phyloP scores from a whole-genome alignment of 1,140 invertebrate species.

The Drosophila funebris region DNA sequence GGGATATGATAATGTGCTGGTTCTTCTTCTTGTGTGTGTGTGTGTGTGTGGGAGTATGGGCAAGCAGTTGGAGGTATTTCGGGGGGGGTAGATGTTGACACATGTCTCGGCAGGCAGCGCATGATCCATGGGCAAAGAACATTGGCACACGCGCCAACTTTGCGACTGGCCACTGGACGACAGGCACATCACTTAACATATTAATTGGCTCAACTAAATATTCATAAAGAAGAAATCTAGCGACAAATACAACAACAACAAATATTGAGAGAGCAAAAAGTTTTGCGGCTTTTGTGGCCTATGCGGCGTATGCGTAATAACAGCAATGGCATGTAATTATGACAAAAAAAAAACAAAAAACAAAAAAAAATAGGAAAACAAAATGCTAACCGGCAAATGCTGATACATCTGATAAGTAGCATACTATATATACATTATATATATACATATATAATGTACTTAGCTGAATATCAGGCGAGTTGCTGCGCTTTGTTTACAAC shows the following conservation, averaged over 20 bases:
- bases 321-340: slow-evolving; percentile 23
- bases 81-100: slow-evolving; percentile 35
- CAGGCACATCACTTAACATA: slow-evolving; percentile 69
- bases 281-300: slow-evolving; percentile 31
- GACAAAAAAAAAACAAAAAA: slow-evolving; percentile 14
- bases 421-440: slow-evolving; percentile 16
- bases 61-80: no score
- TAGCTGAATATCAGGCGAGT: slow-evolving; percentile 50
- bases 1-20: not conserved
- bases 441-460: slow-evolving; percentile 4
- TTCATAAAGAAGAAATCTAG: slow-evolving; percentile 47
- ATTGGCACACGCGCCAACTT: slow-evolving; percentile 72
- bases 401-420: slow-evolving; percentile 16
- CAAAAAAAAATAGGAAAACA: not conserved
- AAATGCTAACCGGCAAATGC: slow-evolving; percentile 29
- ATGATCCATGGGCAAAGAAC: slow-evolving; percentile 29
- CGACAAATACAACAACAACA: not conserved
- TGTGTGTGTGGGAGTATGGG: not conserved
- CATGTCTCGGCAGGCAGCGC: slow-evolving; percentile 36
- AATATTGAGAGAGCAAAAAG: slow-evolving; percentile 8
- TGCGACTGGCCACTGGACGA: slow-evolving; percentile 6
- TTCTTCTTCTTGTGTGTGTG: not conserved
- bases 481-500: slow-evolving; percentile 66
- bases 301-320: slow-evolving; percentile 66
- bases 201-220: slow-evolving; percentile 77